Evolutionary conservation across 2,797 vertebrate genomes (phyloP), one percentile per base, ranked within the genome.

Genomic region (Argya squamiceps): DNA sequence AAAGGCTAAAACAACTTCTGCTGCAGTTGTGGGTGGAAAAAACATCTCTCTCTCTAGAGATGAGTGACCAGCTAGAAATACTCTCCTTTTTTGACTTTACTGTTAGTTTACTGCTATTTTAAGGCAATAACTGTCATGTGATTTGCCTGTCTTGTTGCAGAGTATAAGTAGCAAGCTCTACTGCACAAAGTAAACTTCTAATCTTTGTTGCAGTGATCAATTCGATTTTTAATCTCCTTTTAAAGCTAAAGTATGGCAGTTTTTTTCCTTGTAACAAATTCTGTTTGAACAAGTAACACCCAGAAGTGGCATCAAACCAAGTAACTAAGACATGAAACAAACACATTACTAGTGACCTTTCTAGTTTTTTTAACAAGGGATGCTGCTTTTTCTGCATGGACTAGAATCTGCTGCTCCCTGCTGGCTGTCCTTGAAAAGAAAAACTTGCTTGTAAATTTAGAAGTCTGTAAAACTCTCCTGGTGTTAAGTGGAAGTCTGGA

Each of bases 331-430:
- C n/a, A 90, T 63, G 53, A 78, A 47, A 44, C 19, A 87, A 87
- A 68, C 32, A n/a, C 39, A 8, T n/a, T 89, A 67, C 32, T 77
- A 50, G 58, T 68, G 27, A 92, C n/a, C 20, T 60, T 78, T 46
- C 14, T 10, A 26, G 2, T 4, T 71, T 84, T 79, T 91, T 74
- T 23, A 68, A 20, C 22, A 58, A 76, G 83, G 32, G 53, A 41
- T 82, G 41, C 36, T 88, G 90, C 55, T 93, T 1, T 76, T 71
- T 58, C 50, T 94, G 34, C 67, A 84, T 83, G 37, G 21, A 73
- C 27, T 82, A 4, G 55, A 88, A 76, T 63, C 11, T 94, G 80
- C 94, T 97, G 95, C 93, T 93, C 92, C 83, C 94, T 96, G 84
- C 94, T 96, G 96, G 95, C 81, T 91, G 80, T 49, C 44, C 34